Percentiles rank a stretch among this genome's conserved stretches.
These are phyloP conservation scores for Drymonia ruficornis DNA, from an alignment of 2,888 invertebrate species.

Conservation along the genomic window DNA sequence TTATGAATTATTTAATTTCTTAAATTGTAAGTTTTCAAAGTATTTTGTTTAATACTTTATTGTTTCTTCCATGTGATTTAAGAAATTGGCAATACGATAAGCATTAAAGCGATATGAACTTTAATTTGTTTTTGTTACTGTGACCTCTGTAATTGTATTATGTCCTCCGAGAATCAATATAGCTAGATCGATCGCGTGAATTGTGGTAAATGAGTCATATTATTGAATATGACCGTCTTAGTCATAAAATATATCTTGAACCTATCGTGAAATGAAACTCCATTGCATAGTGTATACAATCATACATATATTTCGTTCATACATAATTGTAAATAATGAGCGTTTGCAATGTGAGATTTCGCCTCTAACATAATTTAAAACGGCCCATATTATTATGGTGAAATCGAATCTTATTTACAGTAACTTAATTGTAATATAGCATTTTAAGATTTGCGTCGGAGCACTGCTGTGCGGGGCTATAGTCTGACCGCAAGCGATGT, in stretches of 20 bases:
- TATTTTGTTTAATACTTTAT: conserved; percentile 73
- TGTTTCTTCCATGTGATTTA: conserved; percentile 81
- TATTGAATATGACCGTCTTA: too few species aligned
- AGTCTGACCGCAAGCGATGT: too few species aligned
- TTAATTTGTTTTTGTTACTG: conserved; percentile 17
- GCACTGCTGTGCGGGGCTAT: neutral
- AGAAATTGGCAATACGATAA: conserved; percentile 79
- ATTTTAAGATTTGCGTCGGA: neutral
- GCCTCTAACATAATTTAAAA: neutral
- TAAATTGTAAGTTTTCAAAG: conserved; percentile 67
- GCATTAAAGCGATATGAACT: conserved; percentile 61
- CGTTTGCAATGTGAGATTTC: neutral
- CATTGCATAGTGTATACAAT: conserved; percentile 2
- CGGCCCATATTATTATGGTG: neutral
- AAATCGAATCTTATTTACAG: conserved; percentile 4
- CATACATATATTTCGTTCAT: conserved; percentile 1
- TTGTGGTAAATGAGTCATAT: too few species aligned
- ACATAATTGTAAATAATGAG: neutral
- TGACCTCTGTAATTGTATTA: neutral
- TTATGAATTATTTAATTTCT: conserved; percentile 72
- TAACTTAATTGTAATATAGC: neutral
- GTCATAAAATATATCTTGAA: too few species aligned
- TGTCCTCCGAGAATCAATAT: neutral
- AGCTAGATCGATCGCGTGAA: neutral
- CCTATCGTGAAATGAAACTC: neutral